Evolutionary conservation across 2,113 vertebrate genomes (phyloP).

Genomic region (Nymphicus hollandicus): DNA sequence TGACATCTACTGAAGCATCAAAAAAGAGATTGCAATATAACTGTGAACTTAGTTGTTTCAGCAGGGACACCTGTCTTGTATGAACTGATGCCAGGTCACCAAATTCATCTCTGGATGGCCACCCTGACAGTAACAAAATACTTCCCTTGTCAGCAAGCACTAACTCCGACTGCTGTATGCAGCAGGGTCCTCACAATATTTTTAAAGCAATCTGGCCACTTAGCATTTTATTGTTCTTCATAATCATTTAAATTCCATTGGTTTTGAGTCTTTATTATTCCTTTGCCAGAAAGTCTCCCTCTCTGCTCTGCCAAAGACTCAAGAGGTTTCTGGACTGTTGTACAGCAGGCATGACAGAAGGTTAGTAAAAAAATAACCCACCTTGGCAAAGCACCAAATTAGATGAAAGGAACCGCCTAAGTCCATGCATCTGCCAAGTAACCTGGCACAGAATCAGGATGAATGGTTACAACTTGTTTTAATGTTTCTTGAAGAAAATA

Average conservation of each 20-base stretch:
- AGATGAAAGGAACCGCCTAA: slow-evolving; percentile 18
- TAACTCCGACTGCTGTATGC: not conserved
- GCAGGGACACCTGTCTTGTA: not conserved
- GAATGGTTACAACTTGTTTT: slow-evolving; percentile 5
- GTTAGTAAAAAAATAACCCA: slow-evolving; percentile 56
- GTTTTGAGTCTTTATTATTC: slow-evolving; percentile 10
- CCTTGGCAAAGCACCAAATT: slow-evolving; percentile 22
- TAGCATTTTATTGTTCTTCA: not conserved
- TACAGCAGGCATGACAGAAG: slow-evolving; percentile 38
- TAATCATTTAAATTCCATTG: not conserved
- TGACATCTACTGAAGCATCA: not conserved
- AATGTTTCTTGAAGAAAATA: not conserved
- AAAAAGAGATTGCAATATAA: not conserved
- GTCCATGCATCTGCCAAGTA: slow-evolving; percentile 1
- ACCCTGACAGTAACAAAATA: not conserved
- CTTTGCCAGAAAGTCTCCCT: slow-evolving; percentile 18
- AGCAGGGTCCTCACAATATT: not conserved
- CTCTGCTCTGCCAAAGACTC: slow-evolving; percentile 36
- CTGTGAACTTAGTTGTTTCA: not conserved
- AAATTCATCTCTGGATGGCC: not conserved
- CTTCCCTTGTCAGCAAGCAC: not conserved
- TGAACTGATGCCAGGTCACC: not conserved
- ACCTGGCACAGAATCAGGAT: not conserved
- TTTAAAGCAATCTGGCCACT: not conserved
- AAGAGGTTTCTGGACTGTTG: slow-evolving; percentile 38